Percentiles rank a stretch among this genome's conserved stretches.
These are phyloP conservation scores for Morone saxatilis DNA, from an alignment of 2,113 vertebrate species.

Conservation along the genomic window DNA sequence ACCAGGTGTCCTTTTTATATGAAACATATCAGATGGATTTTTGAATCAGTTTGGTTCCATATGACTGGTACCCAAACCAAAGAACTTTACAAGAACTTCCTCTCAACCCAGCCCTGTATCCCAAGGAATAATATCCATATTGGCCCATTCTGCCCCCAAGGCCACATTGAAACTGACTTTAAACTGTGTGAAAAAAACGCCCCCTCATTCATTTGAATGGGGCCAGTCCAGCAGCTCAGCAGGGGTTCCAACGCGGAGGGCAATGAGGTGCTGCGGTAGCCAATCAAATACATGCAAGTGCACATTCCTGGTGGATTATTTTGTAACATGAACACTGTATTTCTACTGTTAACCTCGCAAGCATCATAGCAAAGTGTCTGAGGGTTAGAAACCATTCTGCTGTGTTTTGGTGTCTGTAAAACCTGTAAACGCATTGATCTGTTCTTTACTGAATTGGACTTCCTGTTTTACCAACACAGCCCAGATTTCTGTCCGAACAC, in stretches of 20 bases:
- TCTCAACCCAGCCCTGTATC: not conserved
- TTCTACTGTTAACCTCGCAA: not conserved
- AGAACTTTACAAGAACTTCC: not conserved
- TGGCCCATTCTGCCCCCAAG: not conserved
- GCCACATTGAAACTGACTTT: not conserved
- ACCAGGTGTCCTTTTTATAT: conserved; percentile 26
- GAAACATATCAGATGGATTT: conserved; percentile 1
- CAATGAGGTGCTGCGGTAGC: not conserved
- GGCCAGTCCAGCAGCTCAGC: not conserved
- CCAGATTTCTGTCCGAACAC: not conserved
- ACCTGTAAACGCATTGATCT: not conserved
- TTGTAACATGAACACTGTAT: not conserved
- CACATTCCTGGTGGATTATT: not conserved
- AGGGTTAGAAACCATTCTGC: too few relatives aligned
- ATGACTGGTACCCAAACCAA: not conserved
- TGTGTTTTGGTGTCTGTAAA: not conserved
- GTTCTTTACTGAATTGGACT: too few relatives aligned
- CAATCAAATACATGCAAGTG: not conserved
- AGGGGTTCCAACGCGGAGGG: not conserved
- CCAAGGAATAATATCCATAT: not conserved
- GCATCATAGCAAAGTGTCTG: too few relatives aligned
- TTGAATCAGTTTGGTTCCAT: conserved; percentile 1
- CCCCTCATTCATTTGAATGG: not conserved
- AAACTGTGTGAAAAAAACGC: not conserved
- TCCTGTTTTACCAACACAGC: not conserved